These are phyloP conservation scores for Lagopus leucura DNA, from an alignment of 2,113 vertebrate species.

Conservation along the genomic window DNA sequence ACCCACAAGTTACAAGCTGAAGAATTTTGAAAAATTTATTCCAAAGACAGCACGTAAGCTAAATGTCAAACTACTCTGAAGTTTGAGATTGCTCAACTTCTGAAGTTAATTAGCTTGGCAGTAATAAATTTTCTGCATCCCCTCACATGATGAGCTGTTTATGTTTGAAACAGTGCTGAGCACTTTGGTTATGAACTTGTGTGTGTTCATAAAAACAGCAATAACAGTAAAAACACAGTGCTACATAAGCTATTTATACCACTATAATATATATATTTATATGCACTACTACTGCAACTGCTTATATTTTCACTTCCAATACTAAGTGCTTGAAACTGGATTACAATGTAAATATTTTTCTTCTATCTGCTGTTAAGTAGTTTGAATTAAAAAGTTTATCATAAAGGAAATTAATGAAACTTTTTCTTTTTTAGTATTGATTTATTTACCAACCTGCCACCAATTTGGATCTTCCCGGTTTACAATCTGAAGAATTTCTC, in stretches of 20 bases:
- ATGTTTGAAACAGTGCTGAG: neutral
- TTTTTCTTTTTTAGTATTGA: neutral
- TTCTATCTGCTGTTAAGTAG: neutral
- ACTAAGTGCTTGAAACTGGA: neutral
- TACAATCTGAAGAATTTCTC: conserved; percentile 96
- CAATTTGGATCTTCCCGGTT: conserved; percentile 97
- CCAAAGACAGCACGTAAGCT: neutral
- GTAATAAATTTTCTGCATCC: neutral
- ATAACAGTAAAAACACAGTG: neutral
- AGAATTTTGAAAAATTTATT: neutral
- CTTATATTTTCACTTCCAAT: neutral
- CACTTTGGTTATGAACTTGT: neutral
- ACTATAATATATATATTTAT: neutral
- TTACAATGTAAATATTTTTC: neutral
- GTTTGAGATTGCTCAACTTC: neutral
- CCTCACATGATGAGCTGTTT: neutral
- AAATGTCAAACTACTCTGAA: neutral
- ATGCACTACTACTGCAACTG: neutral
- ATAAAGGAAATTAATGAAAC: neutral
- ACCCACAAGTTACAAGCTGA: neutral
- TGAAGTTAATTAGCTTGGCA: conserved; percentile 30
- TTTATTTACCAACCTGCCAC: conserved; percentile 91
- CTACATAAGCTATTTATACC: neutral
- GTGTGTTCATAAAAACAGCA: neutral
- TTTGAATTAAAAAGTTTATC: neutral